Evolutionary conservation across 1,140 invertebrate genomes (phyloP).

Genomic region (Drosophila teissieri): DNA sequence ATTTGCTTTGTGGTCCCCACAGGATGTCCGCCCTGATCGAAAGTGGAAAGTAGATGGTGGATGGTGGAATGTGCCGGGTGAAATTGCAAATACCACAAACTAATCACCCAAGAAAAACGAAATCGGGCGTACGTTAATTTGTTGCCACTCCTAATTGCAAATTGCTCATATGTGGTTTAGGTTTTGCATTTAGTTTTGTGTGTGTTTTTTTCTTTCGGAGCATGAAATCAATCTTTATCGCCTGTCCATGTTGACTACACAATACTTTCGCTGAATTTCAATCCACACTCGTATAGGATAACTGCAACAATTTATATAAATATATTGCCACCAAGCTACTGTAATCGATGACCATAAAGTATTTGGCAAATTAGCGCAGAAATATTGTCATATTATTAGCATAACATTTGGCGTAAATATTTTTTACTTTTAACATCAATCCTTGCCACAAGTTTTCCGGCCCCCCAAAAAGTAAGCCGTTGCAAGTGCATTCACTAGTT

Average conservation of each 20-base stretch:
- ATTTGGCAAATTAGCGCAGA: too few relatives aligned
- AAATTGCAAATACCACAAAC: conserved; percentile 12
- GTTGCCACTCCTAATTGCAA: neutral
- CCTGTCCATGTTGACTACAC: too few relatives aligned
- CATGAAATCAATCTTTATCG: too few relatives aligned
- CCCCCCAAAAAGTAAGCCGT: conserved; percentile 1
- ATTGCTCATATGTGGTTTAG: neutral
- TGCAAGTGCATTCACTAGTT: conserved; percentile 31
- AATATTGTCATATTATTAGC: too few relatives aligned
- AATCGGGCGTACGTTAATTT: neutral
- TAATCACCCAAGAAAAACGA: conserved; percentile 20
- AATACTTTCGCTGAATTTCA: too few relatives aligned
- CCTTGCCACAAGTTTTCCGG: neutral
- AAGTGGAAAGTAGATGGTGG: neutral
- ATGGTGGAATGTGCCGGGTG: neutral
- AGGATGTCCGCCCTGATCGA: conserved; percentile 6
- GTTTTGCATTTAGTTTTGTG: neutral
- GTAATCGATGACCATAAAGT: too few relatives aligned
- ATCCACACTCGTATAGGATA: too few relatives aligned
- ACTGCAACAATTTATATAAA: too few relatives aligned
- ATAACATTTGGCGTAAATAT: too few relatives aligned
- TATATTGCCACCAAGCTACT: too few relatives aligned
- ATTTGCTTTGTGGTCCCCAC: conserved; percentile 25
- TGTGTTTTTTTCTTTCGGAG: too few relatives aligned
- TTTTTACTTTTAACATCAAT: too few relatives aligned